Percentiles rank a stretch among this genome's conserved stretches.
These are phyloP conservation scores for Linepithema humile DNA, from an alignment of 1,140 invertebrate genomes.

Conservation along the genomic window DNA sequence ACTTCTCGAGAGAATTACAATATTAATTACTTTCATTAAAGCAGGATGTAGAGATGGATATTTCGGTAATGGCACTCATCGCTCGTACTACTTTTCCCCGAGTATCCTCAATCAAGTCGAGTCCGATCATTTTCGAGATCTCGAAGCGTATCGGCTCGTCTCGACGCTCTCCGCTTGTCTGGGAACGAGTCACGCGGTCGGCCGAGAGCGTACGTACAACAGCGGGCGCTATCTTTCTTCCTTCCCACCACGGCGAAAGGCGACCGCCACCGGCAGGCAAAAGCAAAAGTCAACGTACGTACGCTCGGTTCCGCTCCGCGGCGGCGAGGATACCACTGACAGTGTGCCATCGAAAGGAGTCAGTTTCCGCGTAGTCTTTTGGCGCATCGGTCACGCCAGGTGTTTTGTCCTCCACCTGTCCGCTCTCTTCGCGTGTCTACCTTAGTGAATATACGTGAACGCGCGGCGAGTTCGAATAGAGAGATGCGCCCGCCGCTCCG, in stretches of 20 bases:
- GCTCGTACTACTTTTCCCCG: neutral
- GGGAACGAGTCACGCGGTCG: neutral
- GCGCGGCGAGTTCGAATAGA: neutral
- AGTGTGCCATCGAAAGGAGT: constrained; percentile 70
- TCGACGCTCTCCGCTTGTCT: constrained; percentile 34
- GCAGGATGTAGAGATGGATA: neutral
- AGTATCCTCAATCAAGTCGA: neutral
- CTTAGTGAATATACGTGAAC: neutral
- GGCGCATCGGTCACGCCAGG: constrained; percentile 62
- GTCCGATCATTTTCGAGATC: constrained; percentile 1
- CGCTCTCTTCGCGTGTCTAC: neutral
- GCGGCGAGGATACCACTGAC: constrained; percentile 71
- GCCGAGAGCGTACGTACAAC: constrained; percentile 68
- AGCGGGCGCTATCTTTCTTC: constrained; percentile 71
- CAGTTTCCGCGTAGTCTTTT: constrained; percentile 81
- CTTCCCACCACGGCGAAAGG: constrained; percentile 71
- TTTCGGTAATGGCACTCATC: neutral
- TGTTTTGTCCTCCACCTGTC: neutral
- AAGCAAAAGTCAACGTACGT: constrained; percentile 77
- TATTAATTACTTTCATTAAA: neutral
- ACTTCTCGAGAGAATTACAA: neutral
- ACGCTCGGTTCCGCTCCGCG: constrained; percentile 69
- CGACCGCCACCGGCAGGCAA: constrained; percentile 48
- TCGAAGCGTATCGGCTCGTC: neutral
- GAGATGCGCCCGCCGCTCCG: constrained; percentile 44